phyloP scores from a whole-genome alignment of 2,113 vertebrate genomes.

The Scomber scombrus region DNA sequence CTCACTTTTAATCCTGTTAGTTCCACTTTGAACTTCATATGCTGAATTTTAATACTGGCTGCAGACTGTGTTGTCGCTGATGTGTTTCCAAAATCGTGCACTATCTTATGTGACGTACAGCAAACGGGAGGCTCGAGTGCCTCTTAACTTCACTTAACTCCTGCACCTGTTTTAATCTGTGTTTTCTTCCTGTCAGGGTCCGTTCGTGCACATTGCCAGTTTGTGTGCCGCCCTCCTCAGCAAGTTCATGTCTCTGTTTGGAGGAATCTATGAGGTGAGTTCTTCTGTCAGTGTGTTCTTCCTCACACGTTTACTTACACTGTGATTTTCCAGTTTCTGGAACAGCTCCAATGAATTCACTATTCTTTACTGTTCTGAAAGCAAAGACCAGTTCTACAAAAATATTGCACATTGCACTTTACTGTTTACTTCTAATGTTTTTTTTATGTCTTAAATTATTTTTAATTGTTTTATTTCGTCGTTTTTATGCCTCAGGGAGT shows the following conservation, averaged over 20 bases:
- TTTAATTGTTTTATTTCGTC: no score
- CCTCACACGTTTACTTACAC: neutral
- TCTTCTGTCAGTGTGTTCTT: neutral
- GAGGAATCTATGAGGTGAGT: constrained; percentile 96
- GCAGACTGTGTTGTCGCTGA: constrained; percentile 15
- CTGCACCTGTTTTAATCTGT: neutral
- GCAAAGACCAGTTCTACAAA: no score
- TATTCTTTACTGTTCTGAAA: neutral
- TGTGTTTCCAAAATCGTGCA: constrained; percentile 8
- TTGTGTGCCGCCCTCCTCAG: constrained; percentile 95
- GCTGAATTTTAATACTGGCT: constrained; percentile 34
- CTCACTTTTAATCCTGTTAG: constrained; percentile 60
- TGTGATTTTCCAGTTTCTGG: neutral
- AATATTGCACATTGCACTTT: no score
- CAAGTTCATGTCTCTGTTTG: constrained; percentile 98
- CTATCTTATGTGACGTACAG: neutral
- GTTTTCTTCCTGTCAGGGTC: constrained; percentile 85
- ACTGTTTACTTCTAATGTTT: no score
- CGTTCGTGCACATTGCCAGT: constrained; percentile 97
- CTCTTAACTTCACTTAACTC: neutral
- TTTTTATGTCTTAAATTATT: no score
- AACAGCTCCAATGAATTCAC: neutral
- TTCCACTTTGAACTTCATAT: constrained; percentile 50
- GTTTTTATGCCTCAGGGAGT: no score
- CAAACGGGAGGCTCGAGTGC: neutral